Base-by-base conservation (phyloP, 2,113 vertebrate species). In the Ammospiza nelsoni region DNA sequence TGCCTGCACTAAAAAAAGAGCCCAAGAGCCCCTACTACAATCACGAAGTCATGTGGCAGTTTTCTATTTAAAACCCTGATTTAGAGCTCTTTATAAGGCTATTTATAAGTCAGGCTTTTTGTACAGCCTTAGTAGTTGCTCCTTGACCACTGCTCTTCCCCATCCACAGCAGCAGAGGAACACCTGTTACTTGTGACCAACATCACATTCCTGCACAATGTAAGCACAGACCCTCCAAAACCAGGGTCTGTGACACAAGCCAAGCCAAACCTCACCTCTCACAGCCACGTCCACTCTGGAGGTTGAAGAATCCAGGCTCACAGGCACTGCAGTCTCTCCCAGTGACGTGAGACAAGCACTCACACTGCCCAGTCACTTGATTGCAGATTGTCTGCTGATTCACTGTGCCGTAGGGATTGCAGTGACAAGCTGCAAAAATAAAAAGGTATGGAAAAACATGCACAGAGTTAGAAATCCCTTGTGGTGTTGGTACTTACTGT, bases 281-380 rank as follows among this genome's bases (percentile, higher is more conserved):
- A 37, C 99, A 99, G 97, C 99, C 99, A 2, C 63, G 96, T 31
- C 98, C 97, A 0, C 99, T 99, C 91, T 97, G 98, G 61, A 99
- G 97, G 97, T 99, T 99, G 98, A 98, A 99, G 97, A 98, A 99
- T 18, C 99, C 99, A 2, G 98, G 98, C 74, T 98, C 97, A 12
- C 99, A 99, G 37, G 97, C 95, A 6, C 98, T 97, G 72, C 99
- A 99, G 98, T 99, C 99, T 11, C 99, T 98, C 80, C 98, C 98
- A 0, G 95, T 97, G 81, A 99, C 99, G 0, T 99, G 98, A 19
- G 98, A 96, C 25, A 99, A 98, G 92, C 99, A 99, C 55, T 97
- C 97, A 1, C 99, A 99, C 94, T 99, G 99, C 25, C 99, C 99
- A 0, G 99, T 99, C 94, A 99, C 98, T 61, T 98, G 98, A 66